Base-by-base conservation (phyloP, 2,888 invertebrate species). In the Glyphotaelius pellucidus region DNA sequence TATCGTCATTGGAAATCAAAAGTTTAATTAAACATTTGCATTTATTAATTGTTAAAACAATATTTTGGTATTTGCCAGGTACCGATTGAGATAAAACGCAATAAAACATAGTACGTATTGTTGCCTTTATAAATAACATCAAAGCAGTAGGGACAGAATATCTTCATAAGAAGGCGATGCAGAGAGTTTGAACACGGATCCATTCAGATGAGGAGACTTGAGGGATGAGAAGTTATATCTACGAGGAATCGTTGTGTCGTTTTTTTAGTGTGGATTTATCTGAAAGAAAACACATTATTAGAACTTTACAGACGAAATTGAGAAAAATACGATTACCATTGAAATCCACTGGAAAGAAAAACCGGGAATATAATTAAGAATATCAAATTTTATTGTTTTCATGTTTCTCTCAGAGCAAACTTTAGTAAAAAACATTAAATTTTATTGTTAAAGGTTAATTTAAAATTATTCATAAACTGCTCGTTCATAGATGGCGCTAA, bases 191-290 rank as follows among this genome's bases (percentile, higher is more conserved):
- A 86, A 67, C 7, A 31, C 52, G 12, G 47, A 30, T 30, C 47
- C 86, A n/a, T 47, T 47, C 86, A 47, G 86, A 86, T 86, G 86
- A 47, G 88, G 79, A 88, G 88, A 79, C 31, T 87, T 30, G 87
- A 30, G 87, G 52, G 42, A 79, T 35, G 79, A 88, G 89, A 81
- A 89, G 81, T 84, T 31, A n/a, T 79, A 83, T 42, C 80, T 92
- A 42, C 81, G 35, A 81, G 89, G 90, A 80, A 89, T 93, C 93
- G 92, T 92, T 92, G 93, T 93, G 81, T 92, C 88, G 91, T 90
- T 93, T 92, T 90, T 91, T 93, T 90, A 92, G 79, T 93, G 93
- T 80, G 92, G 93, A 88, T 93, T 93, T 47, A 93, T 92, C 93
- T 93, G 93, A 31, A 93, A 92, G 15, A 84, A 92, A 92, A 92